Base-by-base conservation (phyloP, 2,888 invertebrate species). In the Hirtodrosophila alboralis region DNA sequence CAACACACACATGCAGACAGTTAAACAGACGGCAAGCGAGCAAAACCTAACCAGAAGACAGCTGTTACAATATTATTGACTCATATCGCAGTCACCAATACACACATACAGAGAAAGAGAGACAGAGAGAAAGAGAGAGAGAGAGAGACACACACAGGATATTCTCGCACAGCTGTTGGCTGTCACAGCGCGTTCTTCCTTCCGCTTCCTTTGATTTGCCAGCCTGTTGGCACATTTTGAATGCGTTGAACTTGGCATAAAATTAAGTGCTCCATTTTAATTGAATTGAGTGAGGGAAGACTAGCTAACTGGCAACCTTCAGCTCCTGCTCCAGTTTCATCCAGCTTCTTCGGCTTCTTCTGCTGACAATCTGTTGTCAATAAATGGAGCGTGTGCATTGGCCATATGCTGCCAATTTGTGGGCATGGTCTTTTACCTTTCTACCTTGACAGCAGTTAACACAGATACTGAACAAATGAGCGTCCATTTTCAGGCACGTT, bases 21-120 rank as follows among this genome's bases (percentile, higher is more conserved):
- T 18, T 14, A 16, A 23, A 31, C 6, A 38, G 43, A 31, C 7
- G 26, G 8, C 36, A 36, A 34, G 64, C 38, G 40, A 34, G 64
- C 38, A 23, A 37, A 57, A 57, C 45, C 68, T 59, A 60, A 59
- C 58, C 64, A 59, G 75, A 81, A 64, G 75, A 76, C 79, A 81
- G 81, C 79, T 80, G 79, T 69, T 80, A 79, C 79, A 80, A 78
- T 81, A 81, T 81, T 81, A 81, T 81, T 80, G 81, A 81, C 79
- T 80, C 81, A 81, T 80, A 80, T 78, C 69, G 79, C 72, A 69
- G 43, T 65, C 68, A 68, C 51, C 51, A 26, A 48, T n/a, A 52
- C 47, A 48, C 48, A 44, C 31, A 44, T 30, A 47, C 45, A 44
- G 37, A 52, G 56, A 57, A 33, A 31, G 41, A 13, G 31, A 26